A percentile compares a stretch with the other conserved stretches of the same genome.
These are phyloP conservation scores for Mormyrus hasselquistii DNA, from an alignment of 2,797 vertebrate species.

Conservation along the genomic window DNA sequence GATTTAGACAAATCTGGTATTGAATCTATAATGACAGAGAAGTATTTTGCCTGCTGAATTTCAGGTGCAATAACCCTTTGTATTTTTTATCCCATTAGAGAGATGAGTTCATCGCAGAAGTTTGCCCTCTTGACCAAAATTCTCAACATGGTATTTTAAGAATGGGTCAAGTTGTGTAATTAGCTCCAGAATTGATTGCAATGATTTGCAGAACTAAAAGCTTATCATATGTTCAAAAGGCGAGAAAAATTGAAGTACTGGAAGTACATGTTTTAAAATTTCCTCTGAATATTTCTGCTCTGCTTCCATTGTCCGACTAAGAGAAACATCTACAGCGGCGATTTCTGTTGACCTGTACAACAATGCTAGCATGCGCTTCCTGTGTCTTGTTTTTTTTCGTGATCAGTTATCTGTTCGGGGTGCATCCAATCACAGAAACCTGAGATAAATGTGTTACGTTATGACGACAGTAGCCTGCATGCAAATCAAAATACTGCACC, in stretches of 20 bases:
- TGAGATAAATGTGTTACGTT: background rate
- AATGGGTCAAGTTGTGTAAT: background rate
- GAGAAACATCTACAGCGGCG: background rate
- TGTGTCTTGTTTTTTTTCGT: background rate
- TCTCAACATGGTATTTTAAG: background rate
- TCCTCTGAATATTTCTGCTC: background rate
- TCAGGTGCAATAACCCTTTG: background rate
- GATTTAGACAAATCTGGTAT: background rate
- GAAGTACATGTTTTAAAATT: background rate
- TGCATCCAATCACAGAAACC: background rate
- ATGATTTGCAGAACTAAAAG: background rate
- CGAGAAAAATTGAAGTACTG: background rate
- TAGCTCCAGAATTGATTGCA: background rate
- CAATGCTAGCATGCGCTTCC: background rate
- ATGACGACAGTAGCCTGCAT: background rate
- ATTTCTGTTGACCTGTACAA: background rate
- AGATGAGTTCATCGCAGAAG: background rate
- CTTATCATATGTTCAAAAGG: background rate
- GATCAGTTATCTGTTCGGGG: background rate
- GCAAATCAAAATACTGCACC: background rate
- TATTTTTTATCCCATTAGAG: background rate
- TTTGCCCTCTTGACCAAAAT: background rate
- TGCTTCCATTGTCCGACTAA: background rate
- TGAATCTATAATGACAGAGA: background rate
- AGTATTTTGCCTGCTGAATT: background rate